Evolutionary conservation across 2,113 vertebrate species (phyloP).

Genomic region (Pygoscelis antarcticus): DNA sequence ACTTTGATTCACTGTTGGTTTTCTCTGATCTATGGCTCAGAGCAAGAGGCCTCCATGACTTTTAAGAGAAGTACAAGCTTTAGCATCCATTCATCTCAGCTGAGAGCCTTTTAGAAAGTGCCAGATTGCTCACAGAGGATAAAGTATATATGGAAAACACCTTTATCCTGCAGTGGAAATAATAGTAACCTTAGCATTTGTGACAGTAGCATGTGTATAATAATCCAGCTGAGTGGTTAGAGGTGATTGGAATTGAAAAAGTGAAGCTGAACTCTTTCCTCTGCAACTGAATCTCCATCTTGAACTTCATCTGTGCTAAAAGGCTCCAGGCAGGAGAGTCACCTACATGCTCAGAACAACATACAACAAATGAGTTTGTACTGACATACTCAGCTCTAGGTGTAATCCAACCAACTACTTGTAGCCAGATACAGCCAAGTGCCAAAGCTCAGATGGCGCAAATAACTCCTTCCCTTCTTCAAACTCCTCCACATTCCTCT

Average conservation of each 20-base stretch:
- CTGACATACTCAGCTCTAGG: not conserved
- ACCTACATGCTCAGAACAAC: not conserved
- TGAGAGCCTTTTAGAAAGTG: not conserved
- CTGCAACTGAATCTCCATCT: not conserved
- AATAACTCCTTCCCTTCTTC: not conserved
- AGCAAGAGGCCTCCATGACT: not conserved
- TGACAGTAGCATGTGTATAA: not conserved
- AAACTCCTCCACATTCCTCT: fast-evolving
- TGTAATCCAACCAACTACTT: not conserved
- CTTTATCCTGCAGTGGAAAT: not conserved
- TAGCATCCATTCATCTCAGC: not conserved
- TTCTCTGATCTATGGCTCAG: not conserved
- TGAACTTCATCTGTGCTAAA: not conserved
- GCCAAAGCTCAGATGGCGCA: not conserved
- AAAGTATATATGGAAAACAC: not conserved
- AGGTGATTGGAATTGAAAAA: not conserved
- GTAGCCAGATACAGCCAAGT: not conserved
- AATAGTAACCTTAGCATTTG: not conserved
- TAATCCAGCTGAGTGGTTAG: not conserved
- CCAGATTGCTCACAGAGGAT: fast-evolving
- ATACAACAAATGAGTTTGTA: not conserved
- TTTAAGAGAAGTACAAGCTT: not conserved
- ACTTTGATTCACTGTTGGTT: not conserved
- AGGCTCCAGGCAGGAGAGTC: not conserved
- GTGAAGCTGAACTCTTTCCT: not conserved